Percentiles rank a stretch among this genome's conserved stretches.
Evolutionary conservation across 2,888 invertebrate species (phyloP).

Genomic region (Suillia variegata): DNA sequence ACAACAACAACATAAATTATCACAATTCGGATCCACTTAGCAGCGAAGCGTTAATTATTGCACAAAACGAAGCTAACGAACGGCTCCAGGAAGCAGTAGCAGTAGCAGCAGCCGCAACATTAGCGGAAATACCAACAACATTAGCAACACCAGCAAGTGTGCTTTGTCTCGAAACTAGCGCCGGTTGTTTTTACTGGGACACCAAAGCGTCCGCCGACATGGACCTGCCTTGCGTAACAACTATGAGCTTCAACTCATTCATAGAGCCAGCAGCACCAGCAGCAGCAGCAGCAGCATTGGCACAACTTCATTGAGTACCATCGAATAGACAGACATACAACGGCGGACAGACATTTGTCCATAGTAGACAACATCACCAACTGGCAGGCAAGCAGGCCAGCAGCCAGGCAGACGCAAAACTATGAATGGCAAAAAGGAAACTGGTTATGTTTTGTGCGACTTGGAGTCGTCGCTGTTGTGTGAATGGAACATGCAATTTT

Average conservation of each 20-base stretch:
- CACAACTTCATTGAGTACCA: not conserved
- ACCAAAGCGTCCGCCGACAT: conserved; percentile 17
- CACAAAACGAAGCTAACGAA: conserved; percentile 57
- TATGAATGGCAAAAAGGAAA: too few relatives aligned
- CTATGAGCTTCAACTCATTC: not conserved
- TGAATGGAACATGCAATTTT: conserved; percentile 7
- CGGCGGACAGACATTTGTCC: not conserved
- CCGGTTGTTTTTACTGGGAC: conserved; percentile 56
- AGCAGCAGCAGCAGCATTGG: not conserved
- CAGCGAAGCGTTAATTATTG: conserved; percentile 52
- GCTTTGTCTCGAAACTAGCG: conserved; percentile 46
- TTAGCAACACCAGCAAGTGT: conserved; percentile 32
- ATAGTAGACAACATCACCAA: not conserved
- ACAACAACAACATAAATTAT: conserved; percentile 26
- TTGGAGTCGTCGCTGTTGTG: not conserved
- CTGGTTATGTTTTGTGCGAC: too few relatives aligned
- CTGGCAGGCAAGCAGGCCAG: conserved; percentile 3
- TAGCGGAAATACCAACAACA: conserved; percentile 23
- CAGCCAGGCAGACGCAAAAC: too few relatives aligned
- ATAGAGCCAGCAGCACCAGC: not conserved
- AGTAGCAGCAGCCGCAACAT: too few relatives aligned
- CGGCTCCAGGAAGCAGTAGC: conserved; percentile 32
- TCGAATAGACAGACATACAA: conserved; percentile 6
- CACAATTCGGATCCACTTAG: too few relatives aligned
- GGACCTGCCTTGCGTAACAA: not conserved